These are phyloP conservation scores for Pelusios castaneus DNA, from an alignment of 2,113 vertebrate genomes.

Conservation along the genomic window DNA sequence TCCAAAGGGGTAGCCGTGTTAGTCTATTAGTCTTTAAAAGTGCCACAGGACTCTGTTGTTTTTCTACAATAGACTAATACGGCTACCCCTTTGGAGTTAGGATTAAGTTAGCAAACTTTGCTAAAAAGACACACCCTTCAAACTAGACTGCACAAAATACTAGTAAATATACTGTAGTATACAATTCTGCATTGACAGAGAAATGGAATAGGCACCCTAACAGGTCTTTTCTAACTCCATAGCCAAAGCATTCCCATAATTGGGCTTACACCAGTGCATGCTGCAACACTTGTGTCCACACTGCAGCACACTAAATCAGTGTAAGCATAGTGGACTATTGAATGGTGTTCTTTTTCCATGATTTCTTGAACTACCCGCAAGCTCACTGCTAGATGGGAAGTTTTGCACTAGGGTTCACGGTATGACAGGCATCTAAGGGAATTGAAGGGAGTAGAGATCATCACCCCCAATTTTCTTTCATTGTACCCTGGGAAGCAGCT, in stretches of 20 bases:
- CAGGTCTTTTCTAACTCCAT: background rate
- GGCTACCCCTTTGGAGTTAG: too few relatives aligned
- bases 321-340: accelerated
- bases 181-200: background rate
- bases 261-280: background rate
- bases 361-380: background rate
- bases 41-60: too few relatives aligned
- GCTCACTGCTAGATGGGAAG: background rate
- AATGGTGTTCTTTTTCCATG: background rate
- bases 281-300: background rate
- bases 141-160: background rate
- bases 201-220: background rate
- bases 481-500: background rate
- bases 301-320: background rate
- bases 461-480: background rate
- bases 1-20: too few relatives aligned
- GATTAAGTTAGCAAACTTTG: too few relatives aligned
- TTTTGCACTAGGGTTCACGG: background rate
- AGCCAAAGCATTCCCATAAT: background rate
- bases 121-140: too few relatives aligned
- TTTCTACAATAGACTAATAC: too few relatives aligned
- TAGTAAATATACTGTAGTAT: background rate
- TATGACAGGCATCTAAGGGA: background rate
- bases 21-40: too few relatives aligned
- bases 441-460: background rate